phyloP scores from a whole-genome alignment of 1,140 invertebrate genomes.

The Pentalonia nigronervosa region DNA sequence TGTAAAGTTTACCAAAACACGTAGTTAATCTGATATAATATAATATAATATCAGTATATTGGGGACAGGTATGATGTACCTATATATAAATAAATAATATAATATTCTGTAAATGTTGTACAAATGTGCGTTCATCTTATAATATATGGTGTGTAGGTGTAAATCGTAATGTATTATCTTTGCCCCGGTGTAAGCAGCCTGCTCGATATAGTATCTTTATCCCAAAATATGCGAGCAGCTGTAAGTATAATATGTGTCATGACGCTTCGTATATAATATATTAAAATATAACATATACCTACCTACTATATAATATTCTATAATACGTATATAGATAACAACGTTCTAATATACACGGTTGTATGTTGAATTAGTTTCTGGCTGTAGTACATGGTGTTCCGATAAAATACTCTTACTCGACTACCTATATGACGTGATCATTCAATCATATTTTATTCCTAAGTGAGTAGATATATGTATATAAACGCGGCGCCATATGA shows the following conservation, averaged over 20 bases:
- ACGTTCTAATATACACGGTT: not conserved
- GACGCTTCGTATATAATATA: not conserved
- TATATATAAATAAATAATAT: not conserved
- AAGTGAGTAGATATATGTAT: not conserved
- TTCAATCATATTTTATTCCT: conserved; percentile 5
- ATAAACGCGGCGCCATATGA: not conserved
- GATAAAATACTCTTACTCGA: not conserved
- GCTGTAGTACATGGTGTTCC: conserved; percentile 21
- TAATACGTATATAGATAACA: not conserved
- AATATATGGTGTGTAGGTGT: not conserved
- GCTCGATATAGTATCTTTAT: not conserved
- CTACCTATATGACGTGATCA: not conserved
- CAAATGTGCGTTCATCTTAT: not conserved
- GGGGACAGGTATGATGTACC: not conserved
- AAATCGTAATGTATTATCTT: not conserved
- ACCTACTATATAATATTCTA: not conserved
- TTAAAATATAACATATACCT: not conserved
- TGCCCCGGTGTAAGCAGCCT: not conserved
- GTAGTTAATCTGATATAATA: not conserved
- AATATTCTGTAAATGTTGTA: not conserved
- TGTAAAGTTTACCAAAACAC: conserved; percentile 17
- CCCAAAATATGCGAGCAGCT: not conserved
- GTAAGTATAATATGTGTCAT: not conserved
- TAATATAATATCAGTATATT: not conserved
- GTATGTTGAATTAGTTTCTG: not conserved